A percentile compares a stretch with the other conserved stretches of the same genome.
Evolutionary conservation across 2,797 vertebrate species (phyloP).

Genomic region (Paramormyrops hopkinsi): DNA sequence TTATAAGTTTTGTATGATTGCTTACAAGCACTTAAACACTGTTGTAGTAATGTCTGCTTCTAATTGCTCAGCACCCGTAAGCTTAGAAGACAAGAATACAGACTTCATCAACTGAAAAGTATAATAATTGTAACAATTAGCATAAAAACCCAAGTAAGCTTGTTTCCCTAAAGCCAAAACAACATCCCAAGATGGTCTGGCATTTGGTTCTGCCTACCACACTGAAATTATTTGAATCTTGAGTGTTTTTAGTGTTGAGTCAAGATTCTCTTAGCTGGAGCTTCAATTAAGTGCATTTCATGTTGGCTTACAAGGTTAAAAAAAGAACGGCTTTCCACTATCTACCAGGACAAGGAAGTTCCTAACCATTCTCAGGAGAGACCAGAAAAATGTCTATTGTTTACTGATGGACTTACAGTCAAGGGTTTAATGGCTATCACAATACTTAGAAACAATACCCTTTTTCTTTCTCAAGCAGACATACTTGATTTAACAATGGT

Average conservation of each 20-base stretch:
- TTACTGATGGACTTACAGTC: conserved; percentile 19
- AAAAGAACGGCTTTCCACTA: conserved; percentile 8
- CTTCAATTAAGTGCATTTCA: neutral
- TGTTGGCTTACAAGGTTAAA: conserved; percentile 13
- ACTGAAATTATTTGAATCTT: neutral
- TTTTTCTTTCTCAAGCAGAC: neutral
- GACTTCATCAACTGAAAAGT: neutral
- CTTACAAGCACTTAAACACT: neutral
- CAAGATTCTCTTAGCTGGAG: neutral
- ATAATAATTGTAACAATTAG: neutral
- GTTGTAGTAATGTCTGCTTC: neutral
- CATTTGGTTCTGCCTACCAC: neutral
- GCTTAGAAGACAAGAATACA: neutral
- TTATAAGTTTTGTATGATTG: neutral
- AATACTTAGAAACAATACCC: neutral
- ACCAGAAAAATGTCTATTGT: conserved; percentile 20
- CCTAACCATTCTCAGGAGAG: conserved; percentile 15
- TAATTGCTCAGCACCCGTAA: neutral
- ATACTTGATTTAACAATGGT: neutral
- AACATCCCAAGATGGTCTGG: neutral
- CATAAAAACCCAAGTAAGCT: neutral
- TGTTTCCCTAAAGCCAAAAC: neutral
- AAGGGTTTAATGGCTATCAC: neutral
- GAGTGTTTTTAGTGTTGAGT: neutral
- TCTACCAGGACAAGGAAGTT: conserved; percentile 12